phyloP scores from a whole-genome alignment of 1,140 invertebrate species.

The Pemphigus obesinymphae region DNA sequence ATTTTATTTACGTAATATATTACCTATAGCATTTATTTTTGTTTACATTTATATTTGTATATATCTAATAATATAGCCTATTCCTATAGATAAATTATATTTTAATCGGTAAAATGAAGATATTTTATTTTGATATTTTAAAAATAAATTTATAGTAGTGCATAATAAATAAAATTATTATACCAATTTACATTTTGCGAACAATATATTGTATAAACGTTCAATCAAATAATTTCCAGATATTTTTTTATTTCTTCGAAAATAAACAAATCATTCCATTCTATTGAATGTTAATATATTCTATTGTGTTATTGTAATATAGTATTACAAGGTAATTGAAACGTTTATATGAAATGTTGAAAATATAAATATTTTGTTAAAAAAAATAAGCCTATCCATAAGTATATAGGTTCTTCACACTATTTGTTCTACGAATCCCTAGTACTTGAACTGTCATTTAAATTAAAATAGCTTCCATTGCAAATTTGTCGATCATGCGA shows the following conservation, averaged over 20 bases:
- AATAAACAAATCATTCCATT: too few relatives aligned
- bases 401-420: background rate
- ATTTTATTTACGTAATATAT: too few relatives aligned
- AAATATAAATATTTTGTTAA: background rate
- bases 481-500: background rate
- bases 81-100: too few relatives aligned
- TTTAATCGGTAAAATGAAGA: too few relatives aligned
- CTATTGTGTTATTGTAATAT: background rate
- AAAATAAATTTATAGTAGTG: background rate
- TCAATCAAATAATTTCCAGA: background rate
- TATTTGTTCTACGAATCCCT: background rate
- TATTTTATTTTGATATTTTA: background rate
- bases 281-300: background rate
- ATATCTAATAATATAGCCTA: too few relatives aligned
- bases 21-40: too few relatives aligned
- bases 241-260: background rate
- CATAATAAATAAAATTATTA: too few relatives aligned
- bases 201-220: background rate
- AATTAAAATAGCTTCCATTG: background rate
- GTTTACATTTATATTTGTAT: too few relatives aligned
- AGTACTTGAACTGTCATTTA: conserved; percentile 30
- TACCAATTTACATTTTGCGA: background rate
- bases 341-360: background rate
- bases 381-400: background rate
- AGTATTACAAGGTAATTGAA: background rate